A percentile compares a stretch with the other conserved stretches of the same genome.
Conservation (phyloP, 2,113 vertebrate genomes). For the Campylomormyrus numenius region DNA sequence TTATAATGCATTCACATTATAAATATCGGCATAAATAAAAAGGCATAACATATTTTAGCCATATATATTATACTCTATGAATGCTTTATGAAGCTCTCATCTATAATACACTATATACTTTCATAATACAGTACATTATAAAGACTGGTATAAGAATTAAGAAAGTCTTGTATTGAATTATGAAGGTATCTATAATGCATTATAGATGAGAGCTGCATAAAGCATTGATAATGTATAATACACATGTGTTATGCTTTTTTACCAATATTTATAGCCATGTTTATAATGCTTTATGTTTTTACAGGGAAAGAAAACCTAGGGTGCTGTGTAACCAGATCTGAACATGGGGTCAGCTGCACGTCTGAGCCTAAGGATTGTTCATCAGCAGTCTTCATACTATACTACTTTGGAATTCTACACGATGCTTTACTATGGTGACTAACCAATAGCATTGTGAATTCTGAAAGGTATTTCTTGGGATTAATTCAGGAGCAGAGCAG, state of each 20-base stretch:
- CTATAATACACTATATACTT: not conserved
- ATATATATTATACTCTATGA: not conserved
- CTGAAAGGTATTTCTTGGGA: constrained; percentile 46
- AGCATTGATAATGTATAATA: not conserved
- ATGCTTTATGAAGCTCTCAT: not conserved
- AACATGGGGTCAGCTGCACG: constrained; percentile 59
- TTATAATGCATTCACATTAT: not conserved
- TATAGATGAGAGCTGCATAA: not conserved
- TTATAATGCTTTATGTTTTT: not conserved
- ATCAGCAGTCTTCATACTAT: constrained; percentile 37
- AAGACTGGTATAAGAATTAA: not conserved
- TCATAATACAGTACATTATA: not conserved
- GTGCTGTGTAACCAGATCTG: constrained; percentile 64
- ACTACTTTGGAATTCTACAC: constrained; percentile 55
- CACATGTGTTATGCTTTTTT: not conserved
- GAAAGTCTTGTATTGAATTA: not conserved
- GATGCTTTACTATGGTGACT: constrained; percentile 41
- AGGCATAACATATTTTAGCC: not conserved
- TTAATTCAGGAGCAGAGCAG: constrained; percentile 51
- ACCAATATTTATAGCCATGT: not conserved
- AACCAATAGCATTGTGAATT: constrained; percentile 48
- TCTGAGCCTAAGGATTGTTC: constrained; percentile 51
- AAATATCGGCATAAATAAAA: not conserved
- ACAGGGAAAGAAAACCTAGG: constrained; percentile 53
- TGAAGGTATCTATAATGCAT: not conserved